Base-by-base conservation (phyloP, 2,888 invertebrate species). In the Hedya salicella region DNA sequence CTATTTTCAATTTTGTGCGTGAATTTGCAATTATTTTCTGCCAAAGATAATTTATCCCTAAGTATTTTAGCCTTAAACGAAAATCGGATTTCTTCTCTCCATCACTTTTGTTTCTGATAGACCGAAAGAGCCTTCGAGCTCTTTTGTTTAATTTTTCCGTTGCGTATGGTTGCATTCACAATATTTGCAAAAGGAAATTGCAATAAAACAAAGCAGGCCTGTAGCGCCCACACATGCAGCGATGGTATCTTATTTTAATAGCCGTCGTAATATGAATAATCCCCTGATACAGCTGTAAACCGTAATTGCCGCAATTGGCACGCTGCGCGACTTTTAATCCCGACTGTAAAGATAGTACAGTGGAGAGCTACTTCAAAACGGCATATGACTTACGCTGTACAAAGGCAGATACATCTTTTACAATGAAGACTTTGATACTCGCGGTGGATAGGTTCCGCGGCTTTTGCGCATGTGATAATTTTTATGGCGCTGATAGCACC, bases 401-500 rank as follows among this genome's bases (percentile, higher is more conserved):
- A 14, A 17, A 46, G 13, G n/a, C 16, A 17, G 32, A 30, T 57
- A 46, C 13, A 30, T 19, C 44, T 44, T 44, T 44, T 44, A 1
- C 4, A 8, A 19, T 0, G 17, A 3, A 0, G 2, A 13, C 9
- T 21, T 13, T 0, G 25, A 40, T 42, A 6, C 42, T 16, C 13
- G 57, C 42, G 57, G 46, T 44, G 57, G 57, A 42, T n/a, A 30
- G 44, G 13, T 44, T 44, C 17, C 44, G 30, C 42, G 57, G 19
- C 44, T 57, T 44, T 4, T 46, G 44, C 56, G 44, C n/a, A 30
- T 0, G 25, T 6, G 32, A 56, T 56, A 39, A 54, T 4, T 13
- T 57, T 57, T 57, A 57, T 57, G 57, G 57, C 44, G 32, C 13
- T 8, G 56, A 57, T 57, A 57, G 17, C 6, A 25, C 25, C 25